phyloP scores from a whole-genome alignment of 1,140 invertebrate genomes.

The Atta texana region DNA sequence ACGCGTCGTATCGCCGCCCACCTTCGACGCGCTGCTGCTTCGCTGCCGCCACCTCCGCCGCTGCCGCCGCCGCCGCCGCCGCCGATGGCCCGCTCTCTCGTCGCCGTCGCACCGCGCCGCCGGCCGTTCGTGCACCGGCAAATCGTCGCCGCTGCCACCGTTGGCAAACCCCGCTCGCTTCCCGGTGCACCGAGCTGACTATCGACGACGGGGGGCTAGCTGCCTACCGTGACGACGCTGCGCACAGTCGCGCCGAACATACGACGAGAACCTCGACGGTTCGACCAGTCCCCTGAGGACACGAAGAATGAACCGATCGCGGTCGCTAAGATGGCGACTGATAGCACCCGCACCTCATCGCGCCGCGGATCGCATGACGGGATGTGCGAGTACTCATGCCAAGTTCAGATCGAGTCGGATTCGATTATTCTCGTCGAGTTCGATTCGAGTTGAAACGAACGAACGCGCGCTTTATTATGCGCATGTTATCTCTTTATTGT shows the following conservation, averaged over 20 bases:
- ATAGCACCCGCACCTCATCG: slow-evolving; percentile 15
- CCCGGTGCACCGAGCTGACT: slow-evolving; percentile 36
- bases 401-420: background rate
- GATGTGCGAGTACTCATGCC: background rate
- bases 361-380: background rate
- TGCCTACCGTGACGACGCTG: slow-evolving; percentile 61
- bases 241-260: slow-evolving; percentile 69
- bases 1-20: slow-evolving; percentile 63
- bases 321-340: slow-evolving; percentile 74
- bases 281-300: background rate
- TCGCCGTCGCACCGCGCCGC: slow-evolving; percentile 41
- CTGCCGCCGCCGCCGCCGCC: background rate
- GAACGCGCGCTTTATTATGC: background rate
- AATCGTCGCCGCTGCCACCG: slow-evolving; percentile 41
- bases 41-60: background rate
- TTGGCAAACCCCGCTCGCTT: slow-evolving; percentile 38
- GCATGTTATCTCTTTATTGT: no score
- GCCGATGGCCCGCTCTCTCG: background rate
- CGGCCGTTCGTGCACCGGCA: slow-evolving; percentile 53
- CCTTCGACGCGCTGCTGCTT: slow-evolving; percentile 59
- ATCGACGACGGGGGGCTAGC: slow-evolving; percentile 19
- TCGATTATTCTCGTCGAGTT: slow-evolving; percentile 4
- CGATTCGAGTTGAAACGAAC: background rate
- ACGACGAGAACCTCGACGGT: slow-evolving; percentile 28
- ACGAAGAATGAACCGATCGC: slow-evolving; percentile 61